Base-by-base conservation (phyloP, 2,113 vertebrate species). In the Anolis carolinensis region DNA sequence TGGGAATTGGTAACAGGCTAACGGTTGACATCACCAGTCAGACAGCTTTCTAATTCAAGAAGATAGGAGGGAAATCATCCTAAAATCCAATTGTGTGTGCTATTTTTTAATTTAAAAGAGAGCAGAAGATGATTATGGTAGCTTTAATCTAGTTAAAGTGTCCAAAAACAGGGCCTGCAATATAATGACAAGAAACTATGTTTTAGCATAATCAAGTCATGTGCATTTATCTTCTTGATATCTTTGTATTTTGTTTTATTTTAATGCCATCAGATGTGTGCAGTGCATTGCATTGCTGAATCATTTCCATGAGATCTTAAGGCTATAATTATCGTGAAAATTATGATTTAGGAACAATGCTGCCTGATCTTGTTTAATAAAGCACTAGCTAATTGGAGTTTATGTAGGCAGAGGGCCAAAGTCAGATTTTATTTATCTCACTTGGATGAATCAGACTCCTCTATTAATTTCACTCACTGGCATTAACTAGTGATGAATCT, bases 291-390 rank as follows among this genome's bases (percentile, higher is more conserved):
- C 82, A 81, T 1, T 0, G 90, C 81, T 87, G 80, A 94, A 89
- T 86, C 90, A 85, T 92, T 94, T 94, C 90, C 87, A 80, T 89
- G 48, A 89, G 72, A 91, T 88, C 84, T 93, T 82, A 71, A 88
- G 89, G 94, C 94, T 91, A 94, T 92, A 95, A 94, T 90, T 86
- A 92, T 91, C 87, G 85, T 86, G 89, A 90, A 83, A 91, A 79
- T 92, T 95, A 93, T 85, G 91, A 80, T 89, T 90, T 90, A 90
- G 90, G 92, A 94, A 91, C 85, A 89, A 93, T 91, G 90, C 85
- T 86, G 90, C 93, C 87, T 93, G 32, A 75, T 95, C 91, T 91
- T 75, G 91, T 94, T 88, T 74, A 93, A 91, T 88, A 91, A 92
- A 88, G 86, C 91, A 67, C 82, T 65, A 84, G 59, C 48, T 81